Percentiles rank a stretch among this genome's conserved stretches.
Conservation (phyloP, 2,113 vertebrate genomes). For the Caloenas nicobarica region DNA sequence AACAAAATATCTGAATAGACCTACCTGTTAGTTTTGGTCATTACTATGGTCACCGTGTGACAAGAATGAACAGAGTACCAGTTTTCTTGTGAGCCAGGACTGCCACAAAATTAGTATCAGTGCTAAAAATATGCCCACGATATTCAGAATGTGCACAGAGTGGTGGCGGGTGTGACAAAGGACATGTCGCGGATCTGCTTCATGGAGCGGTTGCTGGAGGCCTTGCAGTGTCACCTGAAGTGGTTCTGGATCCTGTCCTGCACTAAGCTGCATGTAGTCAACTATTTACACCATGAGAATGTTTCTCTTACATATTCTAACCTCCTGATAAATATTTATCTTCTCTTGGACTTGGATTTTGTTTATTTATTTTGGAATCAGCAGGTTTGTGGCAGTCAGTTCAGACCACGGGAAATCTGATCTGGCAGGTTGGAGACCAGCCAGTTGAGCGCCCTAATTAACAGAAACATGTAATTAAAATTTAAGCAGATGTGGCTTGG, state of each 20-base stretch:
- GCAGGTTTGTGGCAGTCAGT: neutral
- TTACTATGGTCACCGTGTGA: rapidly evolving
- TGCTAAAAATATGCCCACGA: neutral
- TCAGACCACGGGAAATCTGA: neutral
- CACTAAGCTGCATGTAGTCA: neutral
- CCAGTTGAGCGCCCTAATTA: neutral
- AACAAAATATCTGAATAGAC: neutral
- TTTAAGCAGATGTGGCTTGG: constrained; percentile 46
- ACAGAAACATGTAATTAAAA: constrained; percentile 13
- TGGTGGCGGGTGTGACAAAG: neutral
- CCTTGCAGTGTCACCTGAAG: neutral
- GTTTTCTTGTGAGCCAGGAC: neutral
- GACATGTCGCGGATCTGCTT: rapidly evolving
- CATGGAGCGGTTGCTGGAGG: neutral
- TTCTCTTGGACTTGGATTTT: neutral
- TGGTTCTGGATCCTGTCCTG: neutral
- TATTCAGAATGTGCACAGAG: neutral
- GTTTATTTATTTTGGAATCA: neutral
- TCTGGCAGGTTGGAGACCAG: neutral
- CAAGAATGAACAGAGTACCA: neutral
- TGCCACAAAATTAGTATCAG: neutral
- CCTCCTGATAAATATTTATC: neutral
- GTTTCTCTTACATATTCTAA: neutral
- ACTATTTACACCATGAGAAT: neutral
- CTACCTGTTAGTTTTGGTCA: neutral